phyloP scores from a whole-genome alignment of 1,140 invertebrate genomes.

The Notospermus geniculatus region DNA sequence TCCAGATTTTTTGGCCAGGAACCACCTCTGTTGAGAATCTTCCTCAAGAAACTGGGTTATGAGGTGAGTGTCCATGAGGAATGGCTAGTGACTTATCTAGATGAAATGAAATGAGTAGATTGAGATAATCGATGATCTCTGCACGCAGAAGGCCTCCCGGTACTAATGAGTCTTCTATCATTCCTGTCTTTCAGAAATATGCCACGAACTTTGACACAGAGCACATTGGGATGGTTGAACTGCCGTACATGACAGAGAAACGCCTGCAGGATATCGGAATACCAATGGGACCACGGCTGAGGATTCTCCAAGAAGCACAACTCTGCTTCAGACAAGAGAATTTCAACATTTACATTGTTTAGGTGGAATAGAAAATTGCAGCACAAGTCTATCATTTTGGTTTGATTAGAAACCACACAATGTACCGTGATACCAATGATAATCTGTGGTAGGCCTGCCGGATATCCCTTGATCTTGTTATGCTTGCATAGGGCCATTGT shows the following conservation, averaged over 20 bases:
- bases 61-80: constrained; percentile 65
- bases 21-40: constrained; percentile 82
- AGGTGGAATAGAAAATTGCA: too few species aligned
- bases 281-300: constrained; percentile 80
- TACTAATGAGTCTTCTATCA: neutral
- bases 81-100: neutral
- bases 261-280: constrained; percentile 84
- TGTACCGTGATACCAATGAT: too few species aligned
- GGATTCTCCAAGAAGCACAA: constrained; percentile 83
- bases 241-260: constrained; percentile 88
- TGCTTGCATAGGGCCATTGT: too few species aligned
- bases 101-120: neutral
- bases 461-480: too few species aligned
- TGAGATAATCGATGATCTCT: too few species aligned
- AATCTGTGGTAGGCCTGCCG: too few species aligned
- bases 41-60: constrained; percentile 88
- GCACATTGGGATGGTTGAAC: constrained; percentile 85
- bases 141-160: too few species aligned
- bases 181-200: constrained; percentile 74
- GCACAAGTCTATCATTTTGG: too few species aligned
- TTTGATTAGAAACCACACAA: too few species aligned
- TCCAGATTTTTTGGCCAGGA: constrained; percentile 91
- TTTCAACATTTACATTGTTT: constrained; percentile 59
- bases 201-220: constrained; percentile 80
- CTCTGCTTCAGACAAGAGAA: constrained; percentile 55